Conservation (phyloP, 2,113 vertebrate genomes). For the Istiophorus platypterus region DNA sequence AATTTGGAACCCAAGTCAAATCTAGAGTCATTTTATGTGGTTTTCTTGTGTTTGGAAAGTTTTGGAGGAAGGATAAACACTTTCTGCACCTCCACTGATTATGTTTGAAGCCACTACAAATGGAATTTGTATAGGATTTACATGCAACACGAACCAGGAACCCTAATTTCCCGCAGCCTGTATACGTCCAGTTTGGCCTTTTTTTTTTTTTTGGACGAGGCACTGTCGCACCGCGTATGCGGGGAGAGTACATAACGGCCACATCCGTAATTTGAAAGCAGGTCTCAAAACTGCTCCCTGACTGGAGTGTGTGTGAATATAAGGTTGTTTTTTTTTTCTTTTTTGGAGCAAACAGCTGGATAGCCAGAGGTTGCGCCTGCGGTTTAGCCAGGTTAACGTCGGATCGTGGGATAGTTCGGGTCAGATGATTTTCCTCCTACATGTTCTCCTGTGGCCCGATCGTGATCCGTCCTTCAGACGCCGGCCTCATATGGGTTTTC, state of each 20-base stretch:
- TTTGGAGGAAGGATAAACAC: neutral
- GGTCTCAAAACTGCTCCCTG: slow-evolving; percentile 39
- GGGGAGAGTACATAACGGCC: slow-evolving; percentile 4
- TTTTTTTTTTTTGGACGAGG: neutral
- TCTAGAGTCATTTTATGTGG: neutral
- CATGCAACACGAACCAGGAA: neutral
- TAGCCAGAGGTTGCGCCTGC: slow-evolving; percentile 69
- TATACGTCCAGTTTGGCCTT: neutral
- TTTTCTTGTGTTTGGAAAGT: neutral
- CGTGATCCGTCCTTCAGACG: slow-evolving; percentile 27
- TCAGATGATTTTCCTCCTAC: slow-evolving; percentile 57
- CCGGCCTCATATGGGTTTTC: neutral
- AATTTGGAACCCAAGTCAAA: neutral
- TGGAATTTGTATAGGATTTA: neutral
- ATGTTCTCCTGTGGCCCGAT: slow-evolving; percentile 25
- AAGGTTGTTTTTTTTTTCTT: slow-evolving; percentile 34
- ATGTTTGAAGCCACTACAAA: neutral
- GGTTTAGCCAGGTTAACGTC: slow-evolving; percentile 73
- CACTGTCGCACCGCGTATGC: neutral
- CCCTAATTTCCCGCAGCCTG: neutral
- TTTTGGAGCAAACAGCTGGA: slow-evolving; percentile 72
- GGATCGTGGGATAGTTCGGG: slow-evolving; percentile 79
- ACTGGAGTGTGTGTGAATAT: slow-evolving; percentile 44
- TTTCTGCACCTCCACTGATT: neutral
- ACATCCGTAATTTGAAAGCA: slow-evolving; percentile 35